Conservation (phyloP, 2,113 vertebrate genomes). For the Aegotheles bennettii region DNA sequence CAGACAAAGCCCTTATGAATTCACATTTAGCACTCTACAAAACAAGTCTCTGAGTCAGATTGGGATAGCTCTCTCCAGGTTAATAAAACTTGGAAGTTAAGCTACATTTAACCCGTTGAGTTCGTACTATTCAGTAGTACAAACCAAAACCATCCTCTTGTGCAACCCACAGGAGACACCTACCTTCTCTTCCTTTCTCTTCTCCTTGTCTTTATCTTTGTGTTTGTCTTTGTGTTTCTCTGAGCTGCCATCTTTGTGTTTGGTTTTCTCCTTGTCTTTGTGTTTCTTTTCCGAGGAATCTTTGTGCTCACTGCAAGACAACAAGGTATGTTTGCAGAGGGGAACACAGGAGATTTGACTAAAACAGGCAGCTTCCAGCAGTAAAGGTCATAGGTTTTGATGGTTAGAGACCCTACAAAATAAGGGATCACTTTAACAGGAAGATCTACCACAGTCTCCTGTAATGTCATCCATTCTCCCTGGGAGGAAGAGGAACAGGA, state of each 20-base stretch:
- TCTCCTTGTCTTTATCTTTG: slow-evolving; percentile 89
- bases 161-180: not conserved
- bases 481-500: not conserved
- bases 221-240: slow-evolving; percentile 89
- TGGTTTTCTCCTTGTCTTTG: slow-evolving; percentile 89
- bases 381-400: not conserved
- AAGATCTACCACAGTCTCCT: not conserved
- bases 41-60: not conserved
- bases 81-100: not conserved
- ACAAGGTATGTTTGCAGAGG: slow-evolving; percentile 20
- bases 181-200: slow-evolving; percentile 92
- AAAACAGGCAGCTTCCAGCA: not conserved
- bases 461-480: not conserved
- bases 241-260: slow-evolving; percentile 87
- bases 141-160: not conserved
- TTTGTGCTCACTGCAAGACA: slow-evolving; percentile 87
- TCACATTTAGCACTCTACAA: not conserved
- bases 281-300: slow-evolving; percentile 95
- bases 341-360: not conserved
- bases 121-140: not conserved
- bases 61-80: not conserved
- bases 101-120: not conserved
- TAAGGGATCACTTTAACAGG: not conserved
- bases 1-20: not conserved
- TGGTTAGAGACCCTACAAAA: not conserved